Evolutionary conservation across 2,888 invertebrate genomes (phyloP).

Genomic region (Scaptomyza parva): DNA sequence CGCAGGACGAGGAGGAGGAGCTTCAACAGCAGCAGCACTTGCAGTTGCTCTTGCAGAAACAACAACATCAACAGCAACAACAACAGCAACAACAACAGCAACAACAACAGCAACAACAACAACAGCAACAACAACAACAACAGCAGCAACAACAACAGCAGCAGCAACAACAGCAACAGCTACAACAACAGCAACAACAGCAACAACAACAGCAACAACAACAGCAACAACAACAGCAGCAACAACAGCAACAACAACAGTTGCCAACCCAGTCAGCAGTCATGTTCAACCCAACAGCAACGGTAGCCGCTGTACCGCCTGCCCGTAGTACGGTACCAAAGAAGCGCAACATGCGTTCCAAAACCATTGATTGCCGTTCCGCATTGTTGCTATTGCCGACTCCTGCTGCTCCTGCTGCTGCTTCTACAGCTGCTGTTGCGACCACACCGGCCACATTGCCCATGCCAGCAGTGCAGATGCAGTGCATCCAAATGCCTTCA

Average conservation of each 20-base stretch:
- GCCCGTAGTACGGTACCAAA: constrained; percentile 59
- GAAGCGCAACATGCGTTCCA: constrained; percentile 78
- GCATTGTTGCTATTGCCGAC: constrained; percentile 36
- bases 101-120: too few species aligned
- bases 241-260: too few species aligned
- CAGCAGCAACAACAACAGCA: background rate
- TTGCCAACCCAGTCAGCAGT: background rate
- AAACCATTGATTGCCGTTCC: constrained; percentile 76
- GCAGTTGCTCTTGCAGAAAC: constrained; percentile 9
- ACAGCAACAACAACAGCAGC: constrained; percentile 14
- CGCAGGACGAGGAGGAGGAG: constrained; percentile 59
- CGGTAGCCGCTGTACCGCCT: constrained; percentile 17
- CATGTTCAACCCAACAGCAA: constrained; percentile 18
- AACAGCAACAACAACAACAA: too few species aligned
- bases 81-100: too few species aligned
- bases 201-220: too few species aligned
- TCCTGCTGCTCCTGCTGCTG: background rate
- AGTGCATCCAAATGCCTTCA: constrained; percentile 7
- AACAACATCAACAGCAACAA: background rate
- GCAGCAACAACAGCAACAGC: too few species aligned
- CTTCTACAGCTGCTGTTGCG: background rate
- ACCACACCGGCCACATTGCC: background rate
- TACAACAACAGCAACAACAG: background rate
- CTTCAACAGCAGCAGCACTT: constrained; percentile 13
- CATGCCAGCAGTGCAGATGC: constrained; percentile 1